A percentile compares a stretch with the other conserved stretches of the same genome.
Evolutionary conservation across 1,140 invertebrate genomes (phyloP).

Genomic region (Rhynchophorus ferrugineus): DNA sequence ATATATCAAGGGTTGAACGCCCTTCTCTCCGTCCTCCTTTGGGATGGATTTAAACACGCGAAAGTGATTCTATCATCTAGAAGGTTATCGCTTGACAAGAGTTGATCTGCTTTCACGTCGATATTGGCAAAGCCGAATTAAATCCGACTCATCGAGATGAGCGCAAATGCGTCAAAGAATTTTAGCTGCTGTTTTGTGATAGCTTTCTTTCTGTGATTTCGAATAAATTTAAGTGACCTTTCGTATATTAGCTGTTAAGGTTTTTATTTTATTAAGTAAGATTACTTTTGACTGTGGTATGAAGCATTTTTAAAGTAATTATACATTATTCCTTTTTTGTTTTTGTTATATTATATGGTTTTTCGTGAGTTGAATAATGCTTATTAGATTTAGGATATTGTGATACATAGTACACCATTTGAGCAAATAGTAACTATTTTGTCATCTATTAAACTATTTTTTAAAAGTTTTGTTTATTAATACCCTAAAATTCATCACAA

Average conservation of each 20-base stretch:
- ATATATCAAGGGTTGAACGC: not conserved
- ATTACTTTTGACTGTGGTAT: constrained; percentile 2
- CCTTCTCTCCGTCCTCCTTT: not conserved
- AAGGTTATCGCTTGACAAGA: not conserved
- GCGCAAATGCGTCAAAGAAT: not conserved
- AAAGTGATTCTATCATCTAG: not conserved
- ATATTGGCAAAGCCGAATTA: not conserved
- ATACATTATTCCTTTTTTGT: not conserved
- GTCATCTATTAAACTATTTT: not conserved
- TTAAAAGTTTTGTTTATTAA: no score
- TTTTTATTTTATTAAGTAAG: not conserved
- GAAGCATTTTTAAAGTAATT: not conserved
- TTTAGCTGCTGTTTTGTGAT: not conserved
- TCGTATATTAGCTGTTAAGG: not conserved
- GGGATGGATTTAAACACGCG: not conserved
- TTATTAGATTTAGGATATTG: not conserved
- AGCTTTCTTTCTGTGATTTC: not conserved
- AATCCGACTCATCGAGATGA: not conserved
- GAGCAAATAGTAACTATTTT: not conserved
- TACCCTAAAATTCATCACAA: no score
- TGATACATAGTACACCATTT: not conserved
- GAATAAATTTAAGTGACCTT: not conserved
- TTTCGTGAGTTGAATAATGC: not conserved
- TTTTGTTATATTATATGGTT: no score
- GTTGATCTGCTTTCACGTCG: not conserved